Evolutionary conservation across 2,113 vertebrate species (phyloP).

Genomic region (Mungos mungo): DNA sequence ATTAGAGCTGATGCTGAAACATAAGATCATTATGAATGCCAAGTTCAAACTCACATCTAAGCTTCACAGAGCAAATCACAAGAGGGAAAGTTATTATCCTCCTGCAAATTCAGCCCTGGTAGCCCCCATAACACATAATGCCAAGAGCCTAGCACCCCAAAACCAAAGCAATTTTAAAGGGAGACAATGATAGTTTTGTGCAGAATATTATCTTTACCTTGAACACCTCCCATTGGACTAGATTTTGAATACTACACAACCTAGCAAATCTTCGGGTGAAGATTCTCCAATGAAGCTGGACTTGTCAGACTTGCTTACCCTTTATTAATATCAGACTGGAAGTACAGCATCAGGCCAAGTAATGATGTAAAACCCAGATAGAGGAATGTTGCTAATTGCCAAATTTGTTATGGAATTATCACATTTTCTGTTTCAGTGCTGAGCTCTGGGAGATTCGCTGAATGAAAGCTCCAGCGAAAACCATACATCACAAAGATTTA

Average conservation of each 20-base stretch:
- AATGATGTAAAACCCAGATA: conserved; percentile 41
- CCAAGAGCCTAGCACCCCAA: neutral
- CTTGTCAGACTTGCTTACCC: conserved; percentile 1
- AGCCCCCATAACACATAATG: neutral
- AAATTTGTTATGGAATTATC: conserved; percentile 71
- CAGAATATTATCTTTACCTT: neutral
- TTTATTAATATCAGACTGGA: conserved; percentile 59
- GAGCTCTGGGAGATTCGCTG: neutral
- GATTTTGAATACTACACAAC: neutral
- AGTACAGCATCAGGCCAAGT: conserved; percentile 40
- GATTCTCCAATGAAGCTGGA: neutral
- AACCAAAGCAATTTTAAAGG: neutral
- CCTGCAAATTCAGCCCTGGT: neutral
- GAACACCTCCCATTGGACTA: neutral
- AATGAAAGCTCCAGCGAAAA: neutral
- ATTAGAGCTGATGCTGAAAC: neutral
- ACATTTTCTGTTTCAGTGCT: conserved; percentile 70
- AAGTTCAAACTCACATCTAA: neutral
- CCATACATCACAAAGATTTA: neutral
- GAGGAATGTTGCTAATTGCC: conserved; percentile 63
- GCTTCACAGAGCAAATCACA: neutral
- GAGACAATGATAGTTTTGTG: neutral
- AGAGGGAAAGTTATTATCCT: neutral
- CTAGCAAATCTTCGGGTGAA: neutral
- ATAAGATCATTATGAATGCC: neutral